Evolutionary conservation across 2,888 invertebrate species (phyloP).

Genomic region (Anagyrus pseudococci): DNA sequence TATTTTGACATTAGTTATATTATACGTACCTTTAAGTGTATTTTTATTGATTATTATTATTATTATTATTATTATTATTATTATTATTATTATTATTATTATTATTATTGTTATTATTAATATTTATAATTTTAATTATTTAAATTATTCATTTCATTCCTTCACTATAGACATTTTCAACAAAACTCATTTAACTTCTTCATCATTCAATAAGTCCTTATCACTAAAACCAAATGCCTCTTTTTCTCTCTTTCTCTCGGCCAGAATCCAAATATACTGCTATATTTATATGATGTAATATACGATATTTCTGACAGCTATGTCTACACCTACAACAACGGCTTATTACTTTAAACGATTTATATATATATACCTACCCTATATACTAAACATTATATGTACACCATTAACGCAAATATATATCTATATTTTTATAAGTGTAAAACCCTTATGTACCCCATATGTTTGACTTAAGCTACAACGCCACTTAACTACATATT

Average conservation of each 20-base stretch:
- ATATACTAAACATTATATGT: slow-evolving; percentile 28
- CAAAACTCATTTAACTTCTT: slow-evolving; percentile 13
- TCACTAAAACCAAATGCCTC: slow-evolving; percentile 12
- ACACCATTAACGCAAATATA: slow-evolving; percentile 19
- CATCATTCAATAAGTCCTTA: slow-evolving; percentile 14
- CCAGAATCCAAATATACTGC: slow-evolving; percentile 1
- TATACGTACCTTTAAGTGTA: no score
- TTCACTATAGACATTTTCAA: slow-evolving; percentile 23
- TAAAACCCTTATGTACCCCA: slow-evolving; percentile 11
- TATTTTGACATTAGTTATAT: no score
- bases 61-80: slow-evolving; percentile 17
- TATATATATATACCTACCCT: no score
- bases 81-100: slow-evolving; percentile 13
- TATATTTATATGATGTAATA: slow-evolving; percentile 11
- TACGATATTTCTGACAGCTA: slow-evolving; percentile 20
- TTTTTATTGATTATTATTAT: no score
- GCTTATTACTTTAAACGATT: slow-evolving; percentile 19
- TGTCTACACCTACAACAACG: slow-evolving; percentile 29
- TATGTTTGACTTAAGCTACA: neutral
- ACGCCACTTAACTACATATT: neutral
- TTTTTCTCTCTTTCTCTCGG: neutral
- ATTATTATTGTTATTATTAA: slow-evolving; percentile 9
- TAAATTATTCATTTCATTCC: slow-evolving; percentile 11
- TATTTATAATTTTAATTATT: neutral
- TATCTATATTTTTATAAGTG: slow-evolving; percentile 22